Conservation (phyloP, 2,797 vertebrate genomes). For the Okamejei kenojei region DNA sequence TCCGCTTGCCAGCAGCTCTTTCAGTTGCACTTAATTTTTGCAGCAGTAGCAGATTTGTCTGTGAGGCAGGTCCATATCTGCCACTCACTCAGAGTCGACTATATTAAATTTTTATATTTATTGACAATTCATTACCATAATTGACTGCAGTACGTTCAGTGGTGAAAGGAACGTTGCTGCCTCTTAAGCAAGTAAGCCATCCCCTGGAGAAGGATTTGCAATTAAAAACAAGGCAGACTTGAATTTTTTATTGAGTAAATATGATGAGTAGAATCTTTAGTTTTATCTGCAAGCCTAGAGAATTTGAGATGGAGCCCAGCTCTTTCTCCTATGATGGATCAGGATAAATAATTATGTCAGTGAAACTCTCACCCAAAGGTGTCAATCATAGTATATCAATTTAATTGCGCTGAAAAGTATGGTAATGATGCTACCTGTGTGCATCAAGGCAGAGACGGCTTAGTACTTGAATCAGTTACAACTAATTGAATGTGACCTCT, state of each 20-base stretch:
- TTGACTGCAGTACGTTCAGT: conserved; percentile 84
- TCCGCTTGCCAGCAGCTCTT: conserved; percentile 58
- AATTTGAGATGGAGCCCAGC: conserved; percentile 53
- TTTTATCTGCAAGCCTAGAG: conserved; percentile 54
- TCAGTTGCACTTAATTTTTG: conserved; percentile 83
- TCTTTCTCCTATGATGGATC: conserved; percentile 50
- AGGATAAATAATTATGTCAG: conserved; percentile 71
- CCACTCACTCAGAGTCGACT: conserved; percentile 86
- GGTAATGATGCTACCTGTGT: conserved; percentile 51
- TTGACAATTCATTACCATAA: conserved; percentile 99
- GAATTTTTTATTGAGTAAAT: conserved; percentile 85
- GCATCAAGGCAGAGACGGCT: not conserved
- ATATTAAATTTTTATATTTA: conserved; percentile 99
- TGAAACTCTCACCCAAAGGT: conserved; percentile 71
- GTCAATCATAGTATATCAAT: conserved; percentile 86
- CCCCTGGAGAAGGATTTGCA: conserved; percentile 83
- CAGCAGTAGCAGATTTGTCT: conserved; percentile 91
- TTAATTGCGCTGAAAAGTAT: conserved; percentile 82
- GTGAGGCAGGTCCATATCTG: conserved; percentile 88
- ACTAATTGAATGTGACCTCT: too few species aligned
- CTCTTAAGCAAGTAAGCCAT: conserved; percentile 75
- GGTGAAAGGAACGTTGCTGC: conserved; percentile 66
- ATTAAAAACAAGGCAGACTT: conserved; percentile 80
- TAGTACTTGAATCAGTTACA: not conserved
- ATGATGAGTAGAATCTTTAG: conserved; percentile 73